Evolutionary conservation across 2,888 invertebrate genomes (phyloP), one percentile per base, ranked within the genome.

Genomic region (Rhamnusium bicolor): DNA sequence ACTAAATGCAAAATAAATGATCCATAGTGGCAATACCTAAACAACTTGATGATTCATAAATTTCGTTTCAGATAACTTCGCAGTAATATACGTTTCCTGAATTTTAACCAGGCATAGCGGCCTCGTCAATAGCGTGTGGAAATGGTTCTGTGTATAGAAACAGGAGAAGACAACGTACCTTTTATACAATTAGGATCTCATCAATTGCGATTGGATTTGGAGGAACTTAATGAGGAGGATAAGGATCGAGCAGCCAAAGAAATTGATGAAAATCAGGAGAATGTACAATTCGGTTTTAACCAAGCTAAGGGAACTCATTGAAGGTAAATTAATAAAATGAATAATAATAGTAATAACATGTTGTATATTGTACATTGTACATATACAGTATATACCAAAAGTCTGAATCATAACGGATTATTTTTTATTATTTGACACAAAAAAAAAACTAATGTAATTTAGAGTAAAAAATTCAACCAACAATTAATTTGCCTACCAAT

Each of bases 261-360:
- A 84, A 87, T 95, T 14, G 89, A 94, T 72, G 95, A 96, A 86
- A 91, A 92, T 0, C 92, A 93, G 0, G 94, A 94, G 84, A 88
- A 90, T 18, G 90, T 92, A 4, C 90, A 91, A 72, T 86, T 90
- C 73, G 92, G 92, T 16, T 85, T 94, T n/a, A 19, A 86, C 86
- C 53, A 91, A 92, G 78, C 85, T 93, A 2, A 87, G 88, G 73
- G 87, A 89, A 80, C 81, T 92, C 40, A 87, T 95, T 29, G 90
- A 91, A 90, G 92, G 94, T 92, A 86, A 24, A 24, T 24, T 24
- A 24, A 2, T 24, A 24, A 4, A 24, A 24, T 24, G 6, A 24
- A n/a, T n/a, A n/a, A n/a, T n/a, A n/a, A n/a, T n/a, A n/a, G n/a
- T n/a, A n/a, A n/a, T n/a, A n/a, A n/a, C n/a, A n/a, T n/a, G n/a